These are phyloP conservation scores for Falco cherrug DNA, from an alignment of 2,797 vertebrate genomes.

Conservation along the genomic window DNA sequence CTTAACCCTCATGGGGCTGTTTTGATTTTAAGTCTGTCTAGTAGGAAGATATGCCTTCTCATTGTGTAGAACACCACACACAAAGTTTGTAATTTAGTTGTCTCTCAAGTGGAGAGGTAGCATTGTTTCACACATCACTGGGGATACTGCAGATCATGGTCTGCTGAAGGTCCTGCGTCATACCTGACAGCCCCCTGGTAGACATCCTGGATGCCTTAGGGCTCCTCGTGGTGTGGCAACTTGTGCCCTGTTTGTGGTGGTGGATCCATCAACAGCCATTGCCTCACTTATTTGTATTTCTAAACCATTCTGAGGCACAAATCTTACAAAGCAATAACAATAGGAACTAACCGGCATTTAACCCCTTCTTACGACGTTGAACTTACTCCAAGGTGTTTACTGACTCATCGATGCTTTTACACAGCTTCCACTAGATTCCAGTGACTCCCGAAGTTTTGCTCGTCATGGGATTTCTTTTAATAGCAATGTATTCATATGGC, in stretches of 20 bases:
- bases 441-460: not conserved
- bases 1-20: not conserved
- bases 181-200: not conserved
- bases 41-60: not conserved
- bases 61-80: not conserved
- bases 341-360: not conserved
- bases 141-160: not conserved
- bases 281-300: not conserved
- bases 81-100: not conserved
- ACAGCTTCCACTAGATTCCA: not conserved
- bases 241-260: not conserved
- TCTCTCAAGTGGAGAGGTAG: not conserved
- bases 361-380: not conserved
- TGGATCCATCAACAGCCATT: not conserved
- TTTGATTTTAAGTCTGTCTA: not conserved
- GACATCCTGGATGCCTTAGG: not conserved
- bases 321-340: not conserved
- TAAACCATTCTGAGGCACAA: not conserved
- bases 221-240: rapidly evolving
- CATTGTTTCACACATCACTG: not conserved
- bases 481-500: not conserved
- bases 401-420: not conserved
- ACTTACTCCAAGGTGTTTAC: not conserved
- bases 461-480: not conserved
- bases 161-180: not conserved